Percentiles rank a stretch among this genome's conserved stretches.
Conservation (phyloP, 2,113 vertebrate species). For the Acrocephalus arundinaceus region DNA sequence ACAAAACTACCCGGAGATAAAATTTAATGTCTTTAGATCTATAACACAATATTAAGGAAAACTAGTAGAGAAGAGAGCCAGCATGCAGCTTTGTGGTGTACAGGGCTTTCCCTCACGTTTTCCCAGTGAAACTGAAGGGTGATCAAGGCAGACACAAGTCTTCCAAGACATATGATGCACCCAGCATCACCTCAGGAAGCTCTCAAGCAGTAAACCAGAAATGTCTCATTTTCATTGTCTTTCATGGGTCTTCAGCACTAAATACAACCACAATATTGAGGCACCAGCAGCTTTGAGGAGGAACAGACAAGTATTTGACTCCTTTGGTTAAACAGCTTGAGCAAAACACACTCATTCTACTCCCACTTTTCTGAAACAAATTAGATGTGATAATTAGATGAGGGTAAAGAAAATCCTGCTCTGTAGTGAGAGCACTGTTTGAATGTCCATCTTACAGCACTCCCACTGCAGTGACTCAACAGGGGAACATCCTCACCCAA, state of each 20-base stretch:
- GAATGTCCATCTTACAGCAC: slow-evolving; percentile 10
- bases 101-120: not conserved
- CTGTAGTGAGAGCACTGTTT: not conserved
- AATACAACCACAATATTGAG: not conserved
- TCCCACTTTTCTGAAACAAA: slow-evolving; percentile 6
- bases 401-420: not conserved
- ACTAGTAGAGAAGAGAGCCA: not conserved
- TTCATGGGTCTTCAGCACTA: not conserved
- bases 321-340: not conserved
- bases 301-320: not conserved
- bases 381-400: not conserved
- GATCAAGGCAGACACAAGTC: not conserved
- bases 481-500: not conserved
- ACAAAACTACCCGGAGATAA: not conserved
- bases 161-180: not conserved
- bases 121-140: not conserved
- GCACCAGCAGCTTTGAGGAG: not conserved
- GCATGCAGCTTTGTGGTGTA: not conserved
- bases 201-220: not conserved
- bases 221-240: not conserved
- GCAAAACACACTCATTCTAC: not conserved
- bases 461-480: not conserved
- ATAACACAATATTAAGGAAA: not conserved
- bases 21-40: not conserved
- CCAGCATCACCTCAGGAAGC: not conserved